Evolutionary conservation across 2,888 invertebrate species (phyloP), one percentile per base, ranked within the genome.

Genomic region (Dusona sp.): DNA sequence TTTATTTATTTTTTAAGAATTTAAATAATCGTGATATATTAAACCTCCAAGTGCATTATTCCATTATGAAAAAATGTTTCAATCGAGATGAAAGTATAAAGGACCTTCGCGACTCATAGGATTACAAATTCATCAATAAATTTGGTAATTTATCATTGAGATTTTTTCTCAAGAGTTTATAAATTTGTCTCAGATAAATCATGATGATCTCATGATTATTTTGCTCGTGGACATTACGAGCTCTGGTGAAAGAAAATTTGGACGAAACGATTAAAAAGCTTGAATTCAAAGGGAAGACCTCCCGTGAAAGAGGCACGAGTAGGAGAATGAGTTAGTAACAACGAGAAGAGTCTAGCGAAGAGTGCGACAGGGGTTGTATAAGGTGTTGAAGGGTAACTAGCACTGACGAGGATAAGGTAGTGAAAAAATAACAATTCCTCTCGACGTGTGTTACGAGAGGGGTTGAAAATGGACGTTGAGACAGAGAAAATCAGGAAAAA

Each of bases 371-470:
- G n/a, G 48, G 68, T 36, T 70, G 74, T 61, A 54, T 74, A 51
- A 68, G 70, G 65, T 73, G 70, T 82, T 67, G 70, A 68, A 22
- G 70, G 38, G 78, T 81, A 83, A 83, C 83, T 73, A 80, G 70
- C 83, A 77, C 78, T 73, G 83, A 86, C 84, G 85, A 84, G 81
- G 74, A 74, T 87, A 81, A 61, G 79, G 74, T 68, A 83, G 80
- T 51, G 64, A 84, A 82, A 54, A 25, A 61, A 70, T 77, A 75
- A 45, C 22, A 25, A 82, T 77, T 48, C 11, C 70, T 82, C 74
- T 54, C 61, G 61, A 22, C 25, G 45, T 38, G 42, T 72, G 64
- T 70, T 42, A 22, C 51, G 42, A 51, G 65, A 25, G 86, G 29
- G 9, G 70, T 81, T 77, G 73, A 51, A 84, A 87, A 87, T 79